Conservation (phyloP, 2,797 vertebrate genomes). For the Manis pentadactyla region DNA sequence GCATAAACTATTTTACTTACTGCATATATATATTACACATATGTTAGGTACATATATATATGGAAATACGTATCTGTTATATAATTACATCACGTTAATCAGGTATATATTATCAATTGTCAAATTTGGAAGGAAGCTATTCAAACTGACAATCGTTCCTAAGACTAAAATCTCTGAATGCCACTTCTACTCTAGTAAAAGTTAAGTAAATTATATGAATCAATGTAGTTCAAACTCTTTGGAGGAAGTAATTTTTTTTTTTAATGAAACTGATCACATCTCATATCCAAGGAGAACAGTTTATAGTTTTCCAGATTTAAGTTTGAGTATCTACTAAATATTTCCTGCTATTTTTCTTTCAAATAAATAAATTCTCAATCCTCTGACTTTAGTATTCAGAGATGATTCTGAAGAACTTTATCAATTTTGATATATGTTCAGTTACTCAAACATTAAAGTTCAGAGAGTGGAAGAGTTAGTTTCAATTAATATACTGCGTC, state of each 20-base stretch:
- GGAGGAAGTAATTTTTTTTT: neutral
- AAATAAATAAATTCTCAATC: neutral
- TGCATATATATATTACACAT: neutral
- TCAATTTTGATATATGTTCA: neutral
- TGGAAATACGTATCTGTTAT: neutral
- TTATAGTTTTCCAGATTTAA: neutral
- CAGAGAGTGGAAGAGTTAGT: neutral
- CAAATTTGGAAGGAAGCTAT: neutral
- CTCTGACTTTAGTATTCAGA: slow-evolving; percentile 16
- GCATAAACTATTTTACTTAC: neutral
- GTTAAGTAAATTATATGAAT: neutral
- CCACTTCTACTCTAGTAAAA: neutral
- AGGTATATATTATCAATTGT: neutral
- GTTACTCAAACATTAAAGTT: neutral
- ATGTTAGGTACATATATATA: neutral
- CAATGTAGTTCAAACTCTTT: neutral
- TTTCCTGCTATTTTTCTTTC: neutral
- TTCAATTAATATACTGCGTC: neutral
- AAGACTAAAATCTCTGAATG: neutral
- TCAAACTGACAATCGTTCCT: neutral
- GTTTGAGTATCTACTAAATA: neutral
- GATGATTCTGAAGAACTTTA: neutral
- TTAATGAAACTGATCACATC: neutral
- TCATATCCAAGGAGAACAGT: neutral
- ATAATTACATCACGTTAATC: neutral